Conservation (phyloP, 2,113 vertebrate species). For the Petrocephalus zakoni region DNA sequence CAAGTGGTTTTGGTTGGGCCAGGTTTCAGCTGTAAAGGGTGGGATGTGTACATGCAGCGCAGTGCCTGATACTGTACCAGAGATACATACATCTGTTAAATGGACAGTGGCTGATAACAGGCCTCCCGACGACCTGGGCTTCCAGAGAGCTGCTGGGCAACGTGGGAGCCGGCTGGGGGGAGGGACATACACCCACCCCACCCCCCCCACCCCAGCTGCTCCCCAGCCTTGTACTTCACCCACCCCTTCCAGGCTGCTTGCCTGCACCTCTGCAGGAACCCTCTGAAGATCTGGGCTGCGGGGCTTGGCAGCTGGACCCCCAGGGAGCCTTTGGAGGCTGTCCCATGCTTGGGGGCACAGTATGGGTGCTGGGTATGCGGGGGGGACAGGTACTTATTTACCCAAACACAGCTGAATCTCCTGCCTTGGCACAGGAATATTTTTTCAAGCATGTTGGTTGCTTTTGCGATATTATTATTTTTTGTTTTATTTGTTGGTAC, state of each 20-base stretch:
- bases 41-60: background rate
- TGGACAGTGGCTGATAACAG: background rate
- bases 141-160: background rate
- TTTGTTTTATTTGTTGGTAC: background rate
- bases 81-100: conserved; percentile 6
- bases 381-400: background rate
- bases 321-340: background rate
- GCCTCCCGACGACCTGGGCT: background rate
- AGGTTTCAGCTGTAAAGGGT: conserved; percentile 5
- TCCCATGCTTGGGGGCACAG: background rate
- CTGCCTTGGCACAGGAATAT: background rate
- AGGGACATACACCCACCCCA: background rate
- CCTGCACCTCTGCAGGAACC: background rate
- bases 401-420: background rate
- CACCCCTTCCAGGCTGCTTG: background rate
- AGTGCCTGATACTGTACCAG: background rate
- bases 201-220: background rate
- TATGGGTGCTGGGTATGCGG: background rate
- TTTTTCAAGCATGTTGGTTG: background rate
- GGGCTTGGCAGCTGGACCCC: background rate
- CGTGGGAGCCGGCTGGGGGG: background rate
- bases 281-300: background rate
- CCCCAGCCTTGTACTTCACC: background rate
- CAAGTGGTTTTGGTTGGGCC: background rate
- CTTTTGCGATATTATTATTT: background rate